Evolutionary conservation across 2,888 invertebrate genomes (phyloP).

Genomic region (Oegoconia quadripuncta): DNA sequence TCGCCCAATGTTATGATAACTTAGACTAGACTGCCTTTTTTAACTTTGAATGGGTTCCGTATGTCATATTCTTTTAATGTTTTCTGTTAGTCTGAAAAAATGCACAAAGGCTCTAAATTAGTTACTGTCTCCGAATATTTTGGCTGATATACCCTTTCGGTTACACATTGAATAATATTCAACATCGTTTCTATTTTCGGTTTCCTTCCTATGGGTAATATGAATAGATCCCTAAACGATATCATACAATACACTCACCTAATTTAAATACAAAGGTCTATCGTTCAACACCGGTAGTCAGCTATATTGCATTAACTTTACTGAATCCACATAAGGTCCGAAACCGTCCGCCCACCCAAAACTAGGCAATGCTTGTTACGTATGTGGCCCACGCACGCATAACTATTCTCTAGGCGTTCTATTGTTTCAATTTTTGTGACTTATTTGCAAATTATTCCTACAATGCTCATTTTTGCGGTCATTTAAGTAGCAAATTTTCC

Average conservation of each 20-base stretch:
- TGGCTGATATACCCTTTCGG: no score
- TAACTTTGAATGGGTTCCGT: no score
- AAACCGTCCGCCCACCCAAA: conserved; percentile 10
- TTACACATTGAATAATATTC: no score
- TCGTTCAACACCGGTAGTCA: conserved; percentile 38
- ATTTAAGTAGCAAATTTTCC: conserved; percentile 1
- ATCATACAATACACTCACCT: conserved; percentile 35
- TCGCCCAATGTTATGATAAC: not conserved
- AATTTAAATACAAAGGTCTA: conserved; percentile 62
- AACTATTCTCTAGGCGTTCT: conserved; percentile 1
- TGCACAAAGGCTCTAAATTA: no score
- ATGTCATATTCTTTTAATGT: no score
- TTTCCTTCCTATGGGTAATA: conserved; percentile 42
- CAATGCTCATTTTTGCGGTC: not conserved
- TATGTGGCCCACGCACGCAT: not conserved
- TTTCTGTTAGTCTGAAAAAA: not conserved
- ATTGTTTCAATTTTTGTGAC: no score
- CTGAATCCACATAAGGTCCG: not conserved
- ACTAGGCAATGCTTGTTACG: not conserved
- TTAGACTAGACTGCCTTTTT: no score
- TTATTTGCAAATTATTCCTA: not conserved
- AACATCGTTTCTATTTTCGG: no score
- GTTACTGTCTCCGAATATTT: no score
- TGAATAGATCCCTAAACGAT: conserved; percentile 19
- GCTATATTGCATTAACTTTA: conserved; percentile 3